These are phyloP conservation scores for Chondrilla cf. caribensis DNA, from an alignment of 37 sponge, comb jelly and placozoan genomes.

Conservation along the genomic window DNA sequence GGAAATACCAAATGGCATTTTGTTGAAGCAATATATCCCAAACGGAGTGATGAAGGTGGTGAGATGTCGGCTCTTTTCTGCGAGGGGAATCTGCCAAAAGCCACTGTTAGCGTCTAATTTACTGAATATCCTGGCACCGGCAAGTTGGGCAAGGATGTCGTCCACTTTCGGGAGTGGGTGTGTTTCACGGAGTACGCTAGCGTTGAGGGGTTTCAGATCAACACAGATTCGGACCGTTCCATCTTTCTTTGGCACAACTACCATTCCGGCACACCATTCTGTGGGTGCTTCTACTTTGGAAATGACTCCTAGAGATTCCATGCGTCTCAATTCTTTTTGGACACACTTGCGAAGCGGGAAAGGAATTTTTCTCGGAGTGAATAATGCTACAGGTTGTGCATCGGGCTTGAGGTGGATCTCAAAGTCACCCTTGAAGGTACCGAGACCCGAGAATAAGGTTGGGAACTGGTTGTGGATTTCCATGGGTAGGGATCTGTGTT, in stretches of 20 bases:
- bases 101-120: slow-evolving; percentile 27
- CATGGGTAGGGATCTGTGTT: neutral
- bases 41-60: slow-evolving; percentile 38
- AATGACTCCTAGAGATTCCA: no score
- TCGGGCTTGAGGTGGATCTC: slow-evolving; percentile 30
- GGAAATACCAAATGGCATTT: slow-evolving; percentile 16
- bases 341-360: no score
- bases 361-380: slow-evolving; percentile 35
- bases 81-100: slow-evolving; percentile 26
- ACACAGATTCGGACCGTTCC: slow-evolving; percentile 38
- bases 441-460: slow-evolving; percentile 18
- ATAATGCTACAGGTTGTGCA: slow-evolving; percentile 23
- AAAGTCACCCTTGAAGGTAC: slow-evolving; percentile 23
- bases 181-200: slow-evolving; percentile 20
- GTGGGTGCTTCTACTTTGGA: slow-evolving; percentile 30
- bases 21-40: slow-evolving; percentile 12
- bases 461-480: neutral
- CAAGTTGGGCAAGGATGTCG: neutral
- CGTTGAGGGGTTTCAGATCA: slow-evolving; percentile 32
- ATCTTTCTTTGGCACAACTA: slow-evolving; percentile 31
- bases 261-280: slow-evolving; percentile 43
- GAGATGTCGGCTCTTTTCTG: neutral
- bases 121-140: neutral
- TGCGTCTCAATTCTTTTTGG: no score
- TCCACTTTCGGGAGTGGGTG: slow-evolving; percentile 28